A percentile compares a stretch with the other conserved stretches of the same genome.
Conservation (phyloP, 2,888 invertebrate species). For the Dolomedes plantarius region DNA sequence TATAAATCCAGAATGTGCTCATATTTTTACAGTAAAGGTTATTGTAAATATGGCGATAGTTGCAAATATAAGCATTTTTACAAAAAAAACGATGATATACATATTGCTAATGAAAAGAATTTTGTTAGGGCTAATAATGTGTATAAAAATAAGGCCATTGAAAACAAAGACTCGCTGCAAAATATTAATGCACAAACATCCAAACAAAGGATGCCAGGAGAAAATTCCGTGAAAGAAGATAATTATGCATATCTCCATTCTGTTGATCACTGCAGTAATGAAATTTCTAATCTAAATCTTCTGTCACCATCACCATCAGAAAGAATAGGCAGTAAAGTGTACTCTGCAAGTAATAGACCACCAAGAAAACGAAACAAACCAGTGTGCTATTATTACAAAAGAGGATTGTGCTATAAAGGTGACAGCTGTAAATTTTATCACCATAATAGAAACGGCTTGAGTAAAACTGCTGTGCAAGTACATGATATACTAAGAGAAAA, state of each 20-base stretch:
- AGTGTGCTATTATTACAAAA: constrained; percentile 41
- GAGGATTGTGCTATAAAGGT: constrained; percentile 35
- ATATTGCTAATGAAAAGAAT: neutral
- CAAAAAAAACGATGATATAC: neutral
- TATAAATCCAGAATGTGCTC: constrained; percentile 10
- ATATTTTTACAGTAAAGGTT: constrained; percentile 44
- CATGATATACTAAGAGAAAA: no score
- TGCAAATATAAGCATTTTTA: constrained; percentile 53
- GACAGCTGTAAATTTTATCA: constrained; percentile 52
- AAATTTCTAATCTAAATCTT: neutral
- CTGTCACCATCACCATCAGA: neutral
- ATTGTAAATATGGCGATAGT: constrained; percentile 55
- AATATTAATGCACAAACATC: no score
- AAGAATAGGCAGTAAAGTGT: neutral
- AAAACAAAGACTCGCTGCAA: no score
- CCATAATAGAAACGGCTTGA: neutral
- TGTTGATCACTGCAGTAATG: neutral
- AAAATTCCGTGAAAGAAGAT: constrained; percentile 27
- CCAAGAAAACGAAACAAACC: neutral
- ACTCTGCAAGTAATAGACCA: neutral
- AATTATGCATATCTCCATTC: constrained; percentile 29
- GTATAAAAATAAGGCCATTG: neutral
- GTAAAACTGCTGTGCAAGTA: no score
- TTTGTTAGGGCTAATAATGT: neutral
- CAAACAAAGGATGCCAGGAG: no score